phyloP scores from a whole-genome alignment of 2,888 invertebrate genomes.

The Eupithecia dodoneata region DNA sequence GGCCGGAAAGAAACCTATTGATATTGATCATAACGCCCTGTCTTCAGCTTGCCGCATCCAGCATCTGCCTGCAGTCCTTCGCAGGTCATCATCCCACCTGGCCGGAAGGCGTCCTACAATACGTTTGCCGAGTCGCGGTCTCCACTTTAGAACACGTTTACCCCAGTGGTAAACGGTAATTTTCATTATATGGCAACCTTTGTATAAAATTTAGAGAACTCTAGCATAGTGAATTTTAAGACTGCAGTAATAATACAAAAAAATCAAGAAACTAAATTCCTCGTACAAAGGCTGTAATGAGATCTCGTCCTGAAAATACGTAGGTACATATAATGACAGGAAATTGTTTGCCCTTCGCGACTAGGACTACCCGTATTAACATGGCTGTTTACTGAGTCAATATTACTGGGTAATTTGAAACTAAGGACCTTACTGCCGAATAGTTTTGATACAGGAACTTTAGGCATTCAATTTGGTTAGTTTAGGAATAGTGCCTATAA shows the following conservation, averaged over 20 bases:
- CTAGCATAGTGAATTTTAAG: neutral
- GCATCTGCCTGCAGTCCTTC: too few relatives aligned
- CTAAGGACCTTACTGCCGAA: slow-evolving; percentile 21
- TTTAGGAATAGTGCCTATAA: neutral
- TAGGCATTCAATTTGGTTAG: slow-evolving; percentile 12
- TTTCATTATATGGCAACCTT: neutral
- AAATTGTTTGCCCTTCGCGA: slow-evolving; percentile 29
- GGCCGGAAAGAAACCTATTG: too few relatives aligned
- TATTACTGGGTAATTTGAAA: slow-evolving; percentile 36
- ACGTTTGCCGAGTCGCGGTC: too few relatives aligned
- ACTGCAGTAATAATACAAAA: neutral
- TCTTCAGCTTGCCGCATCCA: too few relatives aligned
- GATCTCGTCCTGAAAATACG: slow-evolving; percentile 29
- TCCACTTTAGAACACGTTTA: too few relatives aligned
- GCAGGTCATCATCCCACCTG: too few relatives aligned
- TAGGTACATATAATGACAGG: slow-evolving; percentile 28
- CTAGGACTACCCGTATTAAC: slow-evolving; percentile 30
- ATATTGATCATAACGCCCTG: too few relatives aligned
- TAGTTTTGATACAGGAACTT: slow-evolving; percentile 16
- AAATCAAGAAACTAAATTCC: neutral
- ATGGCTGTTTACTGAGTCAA: slow-evolving; percentile 34
- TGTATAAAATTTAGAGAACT: neutral
- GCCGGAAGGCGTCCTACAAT: too few relatives aligned
- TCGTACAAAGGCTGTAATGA: slow-evolving; percentile 14
- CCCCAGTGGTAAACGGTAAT: too few relatives aligned